A percentile compares a stretch with the other conserved stretches of the same genome.
phyloP scores from a whole-genome alignment of 1,140 invertebrate genomes.

The Drosophila sucinea region DNA sequence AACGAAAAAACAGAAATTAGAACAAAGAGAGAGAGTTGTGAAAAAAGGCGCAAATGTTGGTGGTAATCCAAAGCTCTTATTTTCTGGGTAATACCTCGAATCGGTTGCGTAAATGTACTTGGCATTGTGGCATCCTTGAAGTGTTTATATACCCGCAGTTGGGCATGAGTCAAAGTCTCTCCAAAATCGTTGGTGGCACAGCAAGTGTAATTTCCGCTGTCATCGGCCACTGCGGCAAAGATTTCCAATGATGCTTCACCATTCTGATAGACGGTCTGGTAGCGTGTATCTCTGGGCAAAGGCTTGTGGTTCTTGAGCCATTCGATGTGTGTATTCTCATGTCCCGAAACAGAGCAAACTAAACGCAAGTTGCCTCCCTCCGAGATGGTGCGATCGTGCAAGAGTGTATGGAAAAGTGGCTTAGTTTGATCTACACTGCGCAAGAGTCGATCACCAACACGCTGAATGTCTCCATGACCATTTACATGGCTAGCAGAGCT shows the following conservation, averaged over 20 bases:
- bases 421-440: constrained; percentile 83
- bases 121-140: constrained; percentile 88
- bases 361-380: constrained; percentile 90
- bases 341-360: constrained; percentile 92
- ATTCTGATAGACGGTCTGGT: constrained; percentile 85
- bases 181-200: constrained; percentile 90
- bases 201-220: constrained; percentile 90
- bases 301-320: constrained; percentile 92
- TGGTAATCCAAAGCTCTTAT: neutral
- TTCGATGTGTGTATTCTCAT: constrained; percentile 89
- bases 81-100: constrained; percentile 85
- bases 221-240: constrained; percentile 85
- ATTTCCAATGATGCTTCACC: constrained; percentile 91
- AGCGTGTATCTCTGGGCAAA: constrained; percentile 84
- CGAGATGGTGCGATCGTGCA: constrained; percentile 90
- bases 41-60: constrained; percentile 10
- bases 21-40: constrained; percentile 36
- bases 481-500: constrained; percentile 42
- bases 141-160: constrained; percentile 88
- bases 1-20: constrained; percentile 58
- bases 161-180: constrained; percentile 87
- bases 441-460: constrained; percentile 60
- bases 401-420: constrained; percentile 91
- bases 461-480: constrained; percentile 82
- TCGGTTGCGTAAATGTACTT: constrained; percentile 88